Conservation (phyloP, 2,797 vertebrate species). For the Sebastes iracundus region DNA sequence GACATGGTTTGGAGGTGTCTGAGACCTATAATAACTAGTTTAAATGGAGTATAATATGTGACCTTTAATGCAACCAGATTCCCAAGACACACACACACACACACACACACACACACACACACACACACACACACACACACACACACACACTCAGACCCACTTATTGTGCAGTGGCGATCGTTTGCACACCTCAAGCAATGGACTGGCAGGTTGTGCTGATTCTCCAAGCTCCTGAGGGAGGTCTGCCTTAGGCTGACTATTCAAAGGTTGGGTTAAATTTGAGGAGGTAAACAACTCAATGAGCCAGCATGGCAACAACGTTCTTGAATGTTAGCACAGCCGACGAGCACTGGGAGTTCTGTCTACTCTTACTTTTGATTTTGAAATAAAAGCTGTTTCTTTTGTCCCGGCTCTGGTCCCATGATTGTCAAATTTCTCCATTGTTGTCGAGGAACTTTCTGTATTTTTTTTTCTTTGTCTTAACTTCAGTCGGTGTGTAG, state of each 20-base stretch:
- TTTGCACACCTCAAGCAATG: conserved; percentile 33
- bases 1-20: too few relatives aligned
- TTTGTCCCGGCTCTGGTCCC: conserved; percentile 31
- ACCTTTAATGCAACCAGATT: background rate
- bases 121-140: background rate
- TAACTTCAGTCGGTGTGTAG: conserved; percentile 20
- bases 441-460: conserved; percentile 36
- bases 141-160: background rate
- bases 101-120: background rate
- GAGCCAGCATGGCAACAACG: conserved; percentile 17
- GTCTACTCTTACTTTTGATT: conserved; percentile 40
- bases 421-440: conserved; percentile 33
- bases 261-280: conserved; percentile 45
- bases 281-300: conserved; percentile 56
- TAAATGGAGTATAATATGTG: too few relatives aligned
- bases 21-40: too few relatives aligned
- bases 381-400: conserved; percentile 29
- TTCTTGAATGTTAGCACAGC: conserved; percentile 24
- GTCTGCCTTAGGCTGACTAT: conserved; percentile 44
- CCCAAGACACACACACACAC: background rate
- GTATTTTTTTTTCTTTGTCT: conserved; percentile 8
- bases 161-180: conserved; percentile 10
- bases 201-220: conserved; percentile 58
- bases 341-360: conserved; percentile 12
- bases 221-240: conserved; percentile 39